Conservation (phyloP, 2,113 vertebrate genomes). For the Phocoena sinus region DNA sequence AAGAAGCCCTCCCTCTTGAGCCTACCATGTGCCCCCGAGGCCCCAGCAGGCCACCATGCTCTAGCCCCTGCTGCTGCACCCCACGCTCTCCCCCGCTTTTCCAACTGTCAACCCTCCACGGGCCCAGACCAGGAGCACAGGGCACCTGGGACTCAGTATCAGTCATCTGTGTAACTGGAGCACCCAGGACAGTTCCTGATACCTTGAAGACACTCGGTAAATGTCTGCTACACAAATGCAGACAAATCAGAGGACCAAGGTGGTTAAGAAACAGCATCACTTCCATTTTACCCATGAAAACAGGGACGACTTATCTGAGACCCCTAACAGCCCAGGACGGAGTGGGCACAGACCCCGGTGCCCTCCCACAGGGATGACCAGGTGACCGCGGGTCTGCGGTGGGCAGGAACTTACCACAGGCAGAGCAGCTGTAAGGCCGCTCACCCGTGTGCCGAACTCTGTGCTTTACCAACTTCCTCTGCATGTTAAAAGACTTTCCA, state of each 20-base stretch:
- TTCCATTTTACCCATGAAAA: accelerated
- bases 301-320: background rate
- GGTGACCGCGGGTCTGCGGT: accelerated
- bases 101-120: background rate
- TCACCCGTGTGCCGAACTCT: conserved; percentile 90
- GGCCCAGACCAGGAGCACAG: accelerated
- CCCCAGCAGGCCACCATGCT: background rate
- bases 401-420: conserved; percentile 85
- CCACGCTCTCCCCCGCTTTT: accelerated
- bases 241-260: background rate
- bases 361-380: accelerated
- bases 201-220: background rate
- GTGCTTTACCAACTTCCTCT: conserved; percentile 94
- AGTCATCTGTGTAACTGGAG: background rate
- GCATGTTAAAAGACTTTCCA: conserved; percentile 97
- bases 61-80: accelerated
- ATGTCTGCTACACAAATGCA: accelerated
- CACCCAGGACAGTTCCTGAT: background rate
- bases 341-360: accelerated
- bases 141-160: background rate
- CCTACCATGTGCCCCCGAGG: accelerated
- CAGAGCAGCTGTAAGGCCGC: conserved; percentile 92
- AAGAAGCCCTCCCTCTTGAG: background rate
- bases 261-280: background rate
- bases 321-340: background rate